These are phyloP conservation scores for Nymphalis c-album DNA, from an alignment of 2,888 invertebrate species.

Conservation along the genomic window DNA sequence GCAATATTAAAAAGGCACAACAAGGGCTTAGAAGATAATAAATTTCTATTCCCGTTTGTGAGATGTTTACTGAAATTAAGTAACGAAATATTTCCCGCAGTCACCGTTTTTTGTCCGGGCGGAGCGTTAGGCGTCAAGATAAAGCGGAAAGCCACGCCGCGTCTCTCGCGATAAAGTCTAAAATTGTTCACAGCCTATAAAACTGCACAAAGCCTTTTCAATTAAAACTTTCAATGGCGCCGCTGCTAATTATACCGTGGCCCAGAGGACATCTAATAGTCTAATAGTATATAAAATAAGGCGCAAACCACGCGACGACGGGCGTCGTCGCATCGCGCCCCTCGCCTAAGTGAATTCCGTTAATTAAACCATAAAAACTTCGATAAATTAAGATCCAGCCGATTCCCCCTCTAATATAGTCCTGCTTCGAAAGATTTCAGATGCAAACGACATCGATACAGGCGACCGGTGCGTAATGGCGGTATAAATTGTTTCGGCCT, in stretches of 20 bases:
- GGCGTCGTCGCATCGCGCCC: constrained; percentile 44
- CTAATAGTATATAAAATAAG: constrained; percentile 28
- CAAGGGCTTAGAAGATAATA: constrained; percentile 11
- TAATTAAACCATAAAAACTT: constrained; percentile 83
- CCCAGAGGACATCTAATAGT: constrained; percentile 69
- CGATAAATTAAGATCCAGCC: constrained; percentile 82
- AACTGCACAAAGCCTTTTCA: constrained; percentile 79
- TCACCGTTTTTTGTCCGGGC: constrained; percentile 18
- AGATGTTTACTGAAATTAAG: constrained; percentile 25
- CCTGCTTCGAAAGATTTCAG: constrained; percentile 70
- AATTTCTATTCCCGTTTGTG: constrained; percentile 14
- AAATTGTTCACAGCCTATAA: constrained; percentile 74
- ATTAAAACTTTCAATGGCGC: constrained; percentile 79
- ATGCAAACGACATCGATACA: constrained; percentile 79
- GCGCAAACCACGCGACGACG: constrained; percentile 56
- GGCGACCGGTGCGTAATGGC: constrained; percentile 55
- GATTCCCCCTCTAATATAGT: constrained; percentile 79
- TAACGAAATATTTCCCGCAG: constrained; percentile 26
- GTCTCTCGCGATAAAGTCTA: constrained; percentile 61
- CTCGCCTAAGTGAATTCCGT: constrained; percentile 80
- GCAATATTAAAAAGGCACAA: constrained; percentile 3
- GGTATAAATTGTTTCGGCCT: constrained; percentile 64
- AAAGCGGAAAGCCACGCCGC: constrained; percentile 47
- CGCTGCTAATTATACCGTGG: constrained; percentile 72
- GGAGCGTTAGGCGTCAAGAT: constrained; percentile 48